These are phyloP conservation scores for Cyprinodon variegatus DNA, from an alignment of 2,113 vertebrate genomes.

Conservation along the genomic window DNA sequence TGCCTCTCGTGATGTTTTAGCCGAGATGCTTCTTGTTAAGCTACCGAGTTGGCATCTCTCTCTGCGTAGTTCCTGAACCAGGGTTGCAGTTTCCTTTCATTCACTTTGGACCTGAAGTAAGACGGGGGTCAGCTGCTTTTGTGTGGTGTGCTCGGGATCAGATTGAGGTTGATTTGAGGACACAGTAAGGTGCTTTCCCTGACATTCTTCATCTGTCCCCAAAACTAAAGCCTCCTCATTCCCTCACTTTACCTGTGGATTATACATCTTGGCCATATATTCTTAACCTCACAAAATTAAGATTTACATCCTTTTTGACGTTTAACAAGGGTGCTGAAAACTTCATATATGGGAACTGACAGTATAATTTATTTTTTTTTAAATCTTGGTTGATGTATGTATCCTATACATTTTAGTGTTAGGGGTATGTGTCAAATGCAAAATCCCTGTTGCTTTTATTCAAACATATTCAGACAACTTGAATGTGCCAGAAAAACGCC, in stretches of 20 bases:
- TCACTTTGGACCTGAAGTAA: constrained; percentile 48
- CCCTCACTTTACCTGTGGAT: neutral
- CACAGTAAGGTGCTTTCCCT: constrained; percentile 12
- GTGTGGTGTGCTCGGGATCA: constrained; percentile 36
- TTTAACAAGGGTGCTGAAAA: too few relatives aligned
- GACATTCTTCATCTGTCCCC: neutral
- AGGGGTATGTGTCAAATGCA: too few relatives aligned
- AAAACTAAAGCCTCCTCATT: neutral
- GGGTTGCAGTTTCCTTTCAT: constrained; percentile 65
- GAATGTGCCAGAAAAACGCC: too few relatives aligned
- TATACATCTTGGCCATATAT: neutral
- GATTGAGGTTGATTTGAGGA: constrained; percentile 31
- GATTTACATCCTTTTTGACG: neutral
- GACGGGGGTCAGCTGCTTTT: constrained; percentile 30
- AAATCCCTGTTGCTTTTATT: too few relatives aligned
- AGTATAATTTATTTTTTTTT: neutral
- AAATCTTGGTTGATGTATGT: too few relatives aligned
- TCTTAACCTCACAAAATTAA: too few relatives aligned
- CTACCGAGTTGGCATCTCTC: constrained; percentile 44
- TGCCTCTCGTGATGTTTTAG: constrained; percentile 4
- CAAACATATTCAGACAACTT: too few relatives aligned
- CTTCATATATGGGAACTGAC: neutral
- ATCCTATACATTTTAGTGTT: too few relatives aligned
- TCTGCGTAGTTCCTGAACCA: constrained; percentile 44
- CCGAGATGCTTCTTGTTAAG: constrained; percentile 15